Evolutionary conservation across 2,888 invertebrate species (phyloP).

Genomic region (Tinea trinotella): DNA sequence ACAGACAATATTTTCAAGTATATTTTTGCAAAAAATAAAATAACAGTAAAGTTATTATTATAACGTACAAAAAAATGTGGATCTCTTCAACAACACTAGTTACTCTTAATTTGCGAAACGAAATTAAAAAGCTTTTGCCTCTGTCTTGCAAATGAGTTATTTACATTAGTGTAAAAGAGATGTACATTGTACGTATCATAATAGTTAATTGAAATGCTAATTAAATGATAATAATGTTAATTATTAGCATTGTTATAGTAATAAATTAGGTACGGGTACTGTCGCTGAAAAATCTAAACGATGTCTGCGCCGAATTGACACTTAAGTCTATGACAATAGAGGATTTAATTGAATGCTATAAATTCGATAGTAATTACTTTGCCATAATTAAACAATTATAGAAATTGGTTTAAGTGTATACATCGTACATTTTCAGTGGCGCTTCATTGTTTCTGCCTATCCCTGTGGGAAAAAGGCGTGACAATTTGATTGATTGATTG

Average conservation of each 20-base stretch:
- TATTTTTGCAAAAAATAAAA: constrained; percentile 6
- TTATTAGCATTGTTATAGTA: not conserved
- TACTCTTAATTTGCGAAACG: not conserved
- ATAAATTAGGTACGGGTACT: not conserved
- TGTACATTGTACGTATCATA: not conserved
- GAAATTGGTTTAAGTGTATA: too few relatives aligned
- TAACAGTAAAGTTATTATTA: not conserved
- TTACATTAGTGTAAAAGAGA: not conserved
- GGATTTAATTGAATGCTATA: too few relatives aligned
- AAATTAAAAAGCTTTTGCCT: not conserved
- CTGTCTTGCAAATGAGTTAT: not conserved
- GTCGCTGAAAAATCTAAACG: not conserved
- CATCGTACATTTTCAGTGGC: too few relatives aligned
- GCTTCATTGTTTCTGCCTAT: too few relatives aligned
- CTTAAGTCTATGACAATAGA: too few relatives aligned
- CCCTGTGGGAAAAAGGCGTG: too few relatives aligned
- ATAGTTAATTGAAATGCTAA: constrained; percentile 15
- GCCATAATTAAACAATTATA: too few relatives aligned
- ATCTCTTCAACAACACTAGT: not conserved
- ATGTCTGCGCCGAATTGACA: not conserved
- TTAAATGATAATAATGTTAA: constrained; percentile 16
- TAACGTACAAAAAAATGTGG: not conserved
- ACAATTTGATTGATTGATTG: too few relatives aligned
- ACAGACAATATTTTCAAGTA: too few relatives aligned
- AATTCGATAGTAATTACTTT: too few relatives aligned